phyloP scores from a whole-genome alignment of 23 tunicate genomes.

The Ascidia mentula region DNA sequence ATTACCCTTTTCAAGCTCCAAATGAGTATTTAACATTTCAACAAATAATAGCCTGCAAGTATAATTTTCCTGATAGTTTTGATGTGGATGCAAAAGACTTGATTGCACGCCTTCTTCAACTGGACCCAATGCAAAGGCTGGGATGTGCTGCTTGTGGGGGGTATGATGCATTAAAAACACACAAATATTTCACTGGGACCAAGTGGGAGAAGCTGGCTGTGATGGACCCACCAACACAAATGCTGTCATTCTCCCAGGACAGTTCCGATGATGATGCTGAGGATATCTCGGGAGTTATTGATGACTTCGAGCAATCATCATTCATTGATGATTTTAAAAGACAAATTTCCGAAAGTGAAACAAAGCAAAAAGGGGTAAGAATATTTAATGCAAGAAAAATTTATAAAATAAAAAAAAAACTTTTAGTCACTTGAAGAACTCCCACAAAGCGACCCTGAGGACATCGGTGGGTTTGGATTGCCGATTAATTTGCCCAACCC shows the following conservation, averaged over 20 bases:
- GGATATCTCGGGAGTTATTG: conserved; percentile 32
- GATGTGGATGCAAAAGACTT: conserved; percentile 59
- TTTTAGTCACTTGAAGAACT: conserved; percentile 12
- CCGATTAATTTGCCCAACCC: conserved; percentile 37
- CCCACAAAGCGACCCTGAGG: conserved; percentile 65
- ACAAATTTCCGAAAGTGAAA: conserved; percentile 16
- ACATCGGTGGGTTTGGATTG: conserved; percentile 63
- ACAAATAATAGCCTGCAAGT: conserved; percentile 64
- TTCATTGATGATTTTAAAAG: conserved; percentile 44
- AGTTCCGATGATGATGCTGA: conserved; percentile 50
- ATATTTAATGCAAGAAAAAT: background rate
- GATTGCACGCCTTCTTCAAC: conserved; percentile 43
- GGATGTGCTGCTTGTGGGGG: conserved; percentile 57
- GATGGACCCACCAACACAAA: conserved; percentile 23
- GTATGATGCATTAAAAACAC: conserved; percentile 40
- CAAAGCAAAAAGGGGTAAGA: conserved; percentile 27
- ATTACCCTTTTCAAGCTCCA: conserved; percentile 89
- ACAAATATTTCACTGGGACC: conserved; percentile 37
- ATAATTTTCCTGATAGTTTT: conserved; percentile 73
- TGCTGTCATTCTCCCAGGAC: conserved; percentile 39
- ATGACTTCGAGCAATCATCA: conserved; percentile 67
- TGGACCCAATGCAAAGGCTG: conserved; percentile 63
- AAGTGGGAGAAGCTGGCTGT: conserved; percentile 46
- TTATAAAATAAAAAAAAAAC: too few species aligned
- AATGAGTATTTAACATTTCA: conserved; percentile 86